phyloP scores from a whole-genome alignment of 2,888 invertebrate genomes.

The Lasioglossum marginatum region DNA sequence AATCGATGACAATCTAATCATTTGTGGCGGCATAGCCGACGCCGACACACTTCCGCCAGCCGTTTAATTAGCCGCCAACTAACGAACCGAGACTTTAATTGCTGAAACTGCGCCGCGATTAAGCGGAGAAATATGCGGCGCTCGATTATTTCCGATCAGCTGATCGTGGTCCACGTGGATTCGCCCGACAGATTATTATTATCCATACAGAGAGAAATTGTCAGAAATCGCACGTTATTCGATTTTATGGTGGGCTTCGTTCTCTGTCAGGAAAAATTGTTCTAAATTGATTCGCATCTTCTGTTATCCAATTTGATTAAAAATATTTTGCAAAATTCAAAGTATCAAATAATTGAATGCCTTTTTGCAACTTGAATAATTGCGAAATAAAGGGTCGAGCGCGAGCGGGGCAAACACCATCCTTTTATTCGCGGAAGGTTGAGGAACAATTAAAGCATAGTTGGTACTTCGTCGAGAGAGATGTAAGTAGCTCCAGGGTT shows the following conservation, averaged over 20 bases:
- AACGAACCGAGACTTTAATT: not conserved
- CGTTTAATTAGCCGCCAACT: not conserved
- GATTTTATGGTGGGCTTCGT: not conserved
- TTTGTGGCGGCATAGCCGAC: not conserved
- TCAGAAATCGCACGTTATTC: too few species aligned
- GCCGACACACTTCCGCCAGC: not conserved
- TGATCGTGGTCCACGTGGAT: not conserved
- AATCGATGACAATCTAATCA: not conserved
- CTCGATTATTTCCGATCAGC: not conserved
- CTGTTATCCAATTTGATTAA: not conserved
- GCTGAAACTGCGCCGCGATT: not conserved
- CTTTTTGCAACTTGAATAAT: not conserved
- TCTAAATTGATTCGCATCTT: not conserved
- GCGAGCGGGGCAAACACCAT: not conserved
- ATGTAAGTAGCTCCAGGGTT: not conserved
- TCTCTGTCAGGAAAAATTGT: not conserved
- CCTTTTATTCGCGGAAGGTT: not conserved
- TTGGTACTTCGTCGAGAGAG: not conserved
- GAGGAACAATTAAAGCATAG: not conserved
- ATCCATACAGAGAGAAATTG: not conserved
- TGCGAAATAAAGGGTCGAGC: not conserved
- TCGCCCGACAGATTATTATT: not conserved
- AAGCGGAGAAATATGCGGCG: not conserved
- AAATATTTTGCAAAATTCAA: not conserved
- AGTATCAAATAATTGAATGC: not conserved